These are phyloP conservation scores for Coranthus polyacanthus DNA, from an alignment of 2,797 vertebrate genomes.

Conservation along the genomic window DNA sequence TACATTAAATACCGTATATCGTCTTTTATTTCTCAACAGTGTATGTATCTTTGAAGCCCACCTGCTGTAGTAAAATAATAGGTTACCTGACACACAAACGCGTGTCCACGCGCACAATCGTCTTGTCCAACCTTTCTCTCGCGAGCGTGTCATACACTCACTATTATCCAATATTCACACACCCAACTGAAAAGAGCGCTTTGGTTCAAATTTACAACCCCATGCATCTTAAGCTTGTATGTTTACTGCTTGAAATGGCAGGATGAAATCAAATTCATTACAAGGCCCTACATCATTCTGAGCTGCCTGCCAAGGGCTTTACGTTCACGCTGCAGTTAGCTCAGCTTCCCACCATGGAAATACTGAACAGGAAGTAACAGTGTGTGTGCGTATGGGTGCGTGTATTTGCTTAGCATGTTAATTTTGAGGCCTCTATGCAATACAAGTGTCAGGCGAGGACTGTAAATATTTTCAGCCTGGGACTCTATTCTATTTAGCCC, in stretches of 20 bases:
- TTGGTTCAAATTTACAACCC: slow-evolving; percentile 68
- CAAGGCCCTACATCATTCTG: slow-evolving; percentile 74
- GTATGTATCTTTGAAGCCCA: neutral
- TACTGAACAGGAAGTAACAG: slow-evolving; percentile 37
- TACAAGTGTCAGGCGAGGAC: slow-evolving; percentile 46
- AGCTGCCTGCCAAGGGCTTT: slow-evolving; percentile 68
- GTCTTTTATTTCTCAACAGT: neutral
- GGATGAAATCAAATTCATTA: slow-evolving; percentile 82
- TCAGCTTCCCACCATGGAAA: slow-evolving; percentile 51
- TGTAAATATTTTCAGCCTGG: slow-evolving; percentile 52
- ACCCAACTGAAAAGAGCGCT: slow-evolving; percentile 37
- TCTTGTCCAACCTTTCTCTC: slow-evolving; percentile 34
- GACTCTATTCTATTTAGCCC: slow-evolving; percentile 48
- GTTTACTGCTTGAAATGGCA: slow-evolving; percentile 78
- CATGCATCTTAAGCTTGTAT: slow-evolving; percentile 72
- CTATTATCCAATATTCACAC: slow-evolving; percentile 61
- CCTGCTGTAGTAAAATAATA: slow-evolving; percentile 7
- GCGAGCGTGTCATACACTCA: slow-evolving; percentile 40
- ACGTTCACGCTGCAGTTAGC: slow-evolving; percentile 50
- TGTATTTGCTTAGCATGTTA: slow-evolving; percentile 59
- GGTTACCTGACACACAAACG: neutral
- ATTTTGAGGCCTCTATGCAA: slow-evolving; percentile 52
- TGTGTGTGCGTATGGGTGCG: slow-evolving; percentile 19
- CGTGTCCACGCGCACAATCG: slow-evolving; percentile 9
- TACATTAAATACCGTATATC: slow-evolving; percentile 1